These are phyloP conservation scores for Tychaedon coryphoeus DNA, from an alignment of 2,113 vertebrate genomes.

Conservation along the genomic window DNA sequence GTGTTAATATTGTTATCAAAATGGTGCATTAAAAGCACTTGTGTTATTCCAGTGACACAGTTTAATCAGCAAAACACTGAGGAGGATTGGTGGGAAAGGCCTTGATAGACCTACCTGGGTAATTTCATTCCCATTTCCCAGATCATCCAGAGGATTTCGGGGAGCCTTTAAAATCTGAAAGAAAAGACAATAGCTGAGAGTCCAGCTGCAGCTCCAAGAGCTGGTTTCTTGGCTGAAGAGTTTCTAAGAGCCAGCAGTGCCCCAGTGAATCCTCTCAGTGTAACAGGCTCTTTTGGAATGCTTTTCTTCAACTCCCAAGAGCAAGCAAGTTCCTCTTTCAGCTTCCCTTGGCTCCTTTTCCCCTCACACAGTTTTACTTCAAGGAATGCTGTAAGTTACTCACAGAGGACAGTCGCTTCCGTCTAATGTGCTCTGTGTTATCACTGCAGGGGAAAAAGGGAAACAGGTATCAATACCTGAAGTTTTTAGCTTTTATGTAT, in stretches of 20 bases:
- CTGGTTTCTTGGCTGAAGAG: not conserved
- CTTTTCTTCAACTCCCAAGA: not conserved
- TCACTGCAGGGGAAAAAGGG: conserved; percentile 56
- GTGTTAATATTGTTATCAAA: rapidly evolving
- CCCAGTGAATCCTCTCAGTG: not conserved
- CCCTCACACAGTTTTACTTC: not conserved
- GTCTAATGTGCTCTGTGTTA: conserved; percentile 49
- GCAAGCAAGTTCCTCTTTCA: not conserved
- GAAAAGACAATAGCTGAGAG: not conserved
- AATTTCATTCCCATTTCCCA: conserved; percentile 69
- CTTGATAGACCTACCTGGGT: conserved; percentile 53
- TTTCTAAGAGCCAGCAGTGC: not conserved
- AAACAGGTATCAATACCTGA: not conserved
- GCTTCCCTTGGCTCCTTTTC: not conserved
- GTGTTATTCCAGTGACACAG: not conserved
- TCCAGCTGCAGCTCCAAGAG: not conserved
- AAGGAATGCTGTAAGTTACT: conserved; percentile 32
- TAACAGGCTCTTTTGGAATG: not conserved
- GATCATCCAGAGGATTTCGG: conserved; percentile 73
- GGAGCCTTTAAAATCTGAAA: conserved; percentile 79
- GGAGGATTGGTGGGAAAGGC: not conserved
- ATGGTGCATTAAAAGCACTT: not conserved
- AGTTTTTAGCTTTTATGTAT: not conserved
- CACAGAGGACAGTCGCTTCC: conserved; percentile 77
- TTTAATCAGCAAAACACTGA: not conserved